Percentiles rank a stretch among this genome's conserved stretches.
phyloP scores from a whole-genome alignment of 2,888 invertebrate genomes.

The Agrilus mali region DNA sequence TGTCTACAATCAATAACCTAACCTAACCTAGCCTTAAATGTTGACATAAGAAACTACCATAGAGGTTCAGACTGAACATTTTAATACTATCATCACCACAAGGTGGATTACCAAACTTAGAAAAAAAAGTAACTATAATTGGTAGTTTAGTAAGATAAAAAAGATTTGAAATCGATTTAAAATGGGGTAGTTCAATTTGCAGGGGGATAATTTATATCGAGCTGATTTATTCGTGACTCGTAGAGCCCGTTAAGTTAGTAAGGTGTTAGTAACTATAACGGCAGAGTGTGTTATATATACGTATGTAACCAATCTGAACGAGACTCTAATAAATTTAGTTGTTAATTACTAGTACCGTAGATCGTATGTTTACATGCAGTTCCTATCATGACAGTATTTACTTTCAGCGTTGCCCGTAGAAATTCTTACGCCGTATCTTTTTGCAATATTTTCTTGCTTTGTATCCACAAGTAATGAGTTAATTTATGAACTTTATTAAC shows the following conservation, averaged over 20 bases:
- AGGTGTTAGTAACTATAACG: constrained; percentile 29
- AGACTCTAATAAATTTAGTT: constrained; percentile 28
- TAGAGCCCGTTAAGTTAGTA: constrained; percentile 22
- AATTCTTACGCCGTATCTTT: too few relatives aligned
- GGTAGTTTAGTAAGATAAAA: constrained; percentile 4
- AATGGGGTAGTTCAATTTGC: constrained; percentile 4
- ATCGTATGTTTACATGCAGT: constrained; percentile 24
- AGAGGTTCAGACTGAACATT: too few relatives aligned
- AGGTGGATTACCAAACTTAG: too few relatives aligned
- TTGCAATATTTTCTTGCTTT: too few relatives aligned
- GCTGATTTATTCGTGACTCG: constrained; percentile 24
- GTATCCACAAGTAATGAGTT: too few relatives aligned
- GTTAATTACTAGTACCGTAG: constrained; percentile 30
- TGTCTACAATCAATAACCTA: too few relatives aligned
- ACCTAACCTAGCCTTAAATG: too few relatives aligned
- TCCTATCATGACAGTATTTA: constrained; percentile 11
- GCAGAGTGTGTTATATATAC: constrained; percentile 24
- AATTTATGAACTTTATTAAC: too few relatives aligned
- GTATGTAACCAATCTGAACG: constrained; percentile 22
- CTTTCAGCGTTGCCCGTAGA: constrained; percentile 3
- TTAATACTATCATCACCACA: too few relatives aligned
- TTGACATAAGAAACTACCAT: too few relatives aligned
- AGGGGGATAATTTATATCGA: constrained; percentile 18
- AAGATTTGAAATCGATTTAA: constrained; percentile 5
- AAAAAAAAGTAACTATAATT: background rate